A percentile compares a stretch with the other conserved stretches of the same genome.
phyloP scores from a whole-genome alignment of 2,797 vertebrate genomes.

The Siniperca obscura region DNA sequence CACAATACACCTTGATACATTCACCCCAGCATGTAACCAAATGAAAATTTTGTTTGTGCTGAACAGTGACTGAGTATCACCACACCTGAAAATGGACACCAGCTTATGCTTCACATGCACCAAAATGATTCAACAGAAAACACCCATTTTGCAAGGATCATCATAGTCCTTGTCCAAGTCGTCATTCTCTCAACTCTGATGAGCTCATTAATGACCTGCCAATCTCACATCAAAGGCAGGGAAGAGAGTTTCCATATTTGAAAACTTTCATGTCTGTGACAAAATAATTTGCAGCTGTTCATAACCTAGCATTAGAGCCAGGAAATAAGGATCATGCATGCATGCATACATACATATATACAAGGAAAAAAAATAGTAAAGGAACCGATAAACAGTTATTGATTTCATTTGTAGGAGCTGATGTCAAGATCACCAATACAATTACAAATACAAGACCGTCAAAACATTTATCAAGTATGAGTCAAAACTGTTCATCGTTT shows the following conservation, averaged over 20 bases:
- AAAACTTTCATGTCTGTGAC: neutral
- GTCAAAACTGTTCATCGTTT: neutral
- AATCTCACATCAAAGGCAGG: neutral
- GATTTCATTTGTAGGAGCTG: neutral
- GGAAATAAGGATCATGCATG: neutral
- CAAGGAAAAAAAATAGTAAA: neutral
- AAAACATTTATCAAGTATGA: neutral
- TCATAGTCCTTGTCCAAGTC: neutral
- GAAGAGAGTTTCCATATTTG: neutral
- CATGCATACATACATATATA: neutral
- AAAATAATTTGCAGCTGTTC: neutral
- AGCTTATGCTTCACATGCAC: neutral
- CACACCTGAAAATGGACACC: too few species aligned
- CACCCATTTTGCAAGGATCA: neutral
- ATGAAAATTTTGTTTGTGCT: neutral
- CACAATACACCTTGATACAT: too few species aligned
- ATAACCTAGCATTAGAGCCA: neutral
- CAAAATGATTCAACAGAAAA: neutral
- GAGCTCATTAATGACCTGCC: slow-evolving; percentile 10
- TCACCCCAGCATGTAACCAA: neutral
- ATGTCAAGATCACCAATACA: neutral
- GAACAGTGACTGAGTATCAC: neutral
- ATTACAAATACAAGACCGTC: neutral
- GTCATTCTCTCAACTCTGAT: neutral
- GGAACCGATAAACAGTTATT: neutral